Conservation (phyloP, 1,140 invertebrate species). For the Drosophila burlai region DNA sequence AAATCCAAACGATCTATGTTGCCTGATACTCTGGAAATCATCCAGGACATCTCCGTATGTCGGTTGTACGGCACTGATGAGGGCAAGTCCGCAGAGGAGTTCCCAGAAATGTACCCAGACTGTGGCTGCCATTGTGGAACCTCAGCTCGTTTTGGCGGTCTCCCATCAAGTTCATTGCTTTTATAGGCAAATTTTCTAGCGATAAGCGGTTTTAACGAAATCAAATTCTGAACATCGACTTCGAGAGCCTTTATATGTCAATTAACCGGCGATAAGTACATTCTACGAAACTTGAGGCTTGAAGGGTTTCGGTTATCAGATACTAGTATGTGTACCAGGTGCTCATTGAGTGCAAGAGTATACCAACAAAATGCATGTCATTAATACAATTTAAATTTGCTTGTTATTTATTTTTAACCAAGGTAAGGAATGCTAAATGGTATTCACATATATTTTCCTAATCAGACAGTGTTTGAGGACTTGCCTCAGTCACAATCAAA, state of each 20-base stretch:
- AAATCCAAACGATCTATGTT: conserved; percentile 3
- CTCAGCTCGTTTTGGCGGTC: neutral
- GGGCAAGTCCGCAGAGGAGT: neutral
- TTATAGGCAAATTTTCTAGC: neutral
- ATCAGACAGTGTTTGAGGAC: neutral
- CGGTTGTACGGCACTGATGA: neutral
- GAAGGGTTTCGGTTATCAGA: neutral
- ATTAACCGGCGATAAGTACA: neutral
- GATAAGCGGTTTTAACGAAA: conserved; percentile 4
- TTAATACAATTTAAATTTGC: neutral
- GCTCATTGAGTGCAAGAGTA: neutral
- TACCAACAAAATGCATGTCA: neutral
- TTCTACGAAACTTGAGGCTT: neutral
- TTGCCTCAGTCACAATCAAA: neutral
- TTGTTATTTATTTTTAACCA: neutral
- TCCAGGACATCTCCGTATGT: neutral
- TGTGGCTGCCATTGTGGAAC: neutral
- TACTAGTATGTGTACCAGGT: no score
- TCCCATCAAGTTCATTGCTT: neutral
- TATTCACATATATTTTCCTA: neutral
- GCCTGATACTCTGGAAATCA: neutral
- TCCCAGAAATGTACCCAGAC: neutral
- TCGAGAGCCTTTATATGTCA: neutral
- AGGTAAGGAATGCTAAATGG: neutral
- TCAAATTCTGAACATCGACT: neutral